phyloP scores from a whole-genome alignment of 2,888 invertebrate genomes.

The Colletes collaris region DNA sequence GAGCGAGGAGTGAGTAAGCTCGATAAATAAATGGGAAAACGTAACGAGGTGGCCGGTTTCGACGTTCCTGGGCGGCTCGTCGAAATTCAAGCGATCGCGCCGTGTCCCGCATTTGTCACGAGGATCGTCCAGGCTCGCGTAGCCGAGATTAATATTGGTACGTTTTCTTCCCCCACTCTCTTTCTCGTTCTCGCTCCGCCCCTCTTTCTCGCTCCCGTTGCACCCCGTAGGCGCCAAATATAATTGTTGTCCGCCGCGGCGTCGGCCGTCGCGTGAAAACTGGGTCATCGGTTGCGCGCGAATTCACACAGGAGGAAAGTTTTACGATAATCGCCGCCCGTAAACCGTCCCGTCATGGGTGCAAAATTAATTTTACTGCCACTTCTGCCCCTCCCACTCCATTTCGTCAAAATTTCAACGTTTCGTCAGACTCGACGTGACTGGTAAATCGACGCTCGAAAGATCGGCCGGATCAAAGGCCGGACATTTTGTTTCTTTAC shows the following conservation, averaged over 20 bases:
- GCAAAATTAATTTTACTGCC: slow-evolving; percentile 35
- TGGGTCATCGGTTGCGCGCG: slow-evolving; percentile 61
- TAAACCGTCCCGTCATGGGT: slow-evolving; percentile 29
- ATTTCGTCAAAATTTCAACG: slow-evolving; percentile 7
- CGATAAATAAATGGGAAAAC: slow-evolving; percentile 45
- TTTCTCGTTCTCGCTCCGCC: neutral
- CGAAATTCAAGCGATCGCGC: slow-evolving; percentile 68
- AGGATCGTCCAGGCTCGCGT: slow-evolving; percentile 57
- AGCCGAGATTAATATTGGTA: slow-evolving; percentile 72
- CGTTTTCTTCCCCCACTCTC: slow-evolving; percentile 48
- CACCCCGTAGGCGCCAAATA: slow-evolving; percentile 65
- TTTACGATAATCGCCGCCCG: slow-evolving; percentile 51
- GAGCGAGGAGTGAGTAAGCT: neutral
- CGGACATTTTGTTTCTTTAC: no score
- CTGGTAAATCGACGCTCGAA: no score
- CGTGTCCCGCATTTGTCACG: slow-evolving; percentile 76
- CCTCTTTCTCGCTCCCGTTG: slow-evolving; percentile 1
- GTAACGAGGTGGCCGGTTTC: slow-evolving; percentile 46
- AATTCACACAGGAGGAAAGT: slow-evolving; percentile 55
- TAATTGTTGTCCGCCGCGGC: slow-evolving; percentile 62
- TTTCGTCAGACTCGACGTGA: neutral
- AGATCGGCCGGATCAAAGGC: no score
- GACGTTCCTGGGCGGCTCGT: slow-evolving; percentile 57
- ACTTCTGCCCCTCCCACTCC: neutral
- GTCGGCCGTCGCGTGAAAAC: slow-evolving; percentile 43